Evolutionary conservation across 2,113 vertebrate species (phyloP).

Genomic region (Pongo abelii): DNA sequence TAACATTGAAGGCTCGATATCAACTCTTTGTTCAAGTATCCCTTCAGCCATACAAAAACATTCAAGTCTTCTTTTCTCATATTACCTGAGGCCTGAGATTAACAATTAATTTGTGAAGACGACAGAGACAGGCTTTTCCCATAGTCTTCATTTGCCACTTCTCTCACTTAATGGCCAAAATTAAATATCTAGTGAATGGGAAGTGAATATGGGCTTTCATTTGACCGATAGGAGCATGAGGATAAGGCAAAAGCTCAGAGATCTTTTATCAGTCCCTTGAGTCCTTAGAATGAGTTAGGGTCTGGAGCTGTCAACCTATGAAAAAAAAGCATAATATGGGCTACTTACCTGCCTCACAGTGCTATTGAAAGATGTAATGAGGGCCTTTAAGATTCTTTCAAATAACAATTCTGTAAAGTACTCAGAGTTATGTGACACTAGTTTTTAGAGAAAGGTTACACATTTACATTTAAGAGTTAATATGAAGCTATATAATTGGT

Average conservation of each 20-base stretch:
- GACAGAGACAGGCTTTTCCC: neutral
- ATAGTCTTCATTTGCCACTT: neutral
- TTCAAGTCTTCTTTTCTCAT: neutral
- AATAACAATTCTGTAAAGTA: conserved; percentile 44
- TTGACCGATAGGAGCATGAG: neutral
- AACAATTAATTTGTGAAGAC: neutral
- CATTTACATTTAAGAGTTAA: conserved; percentile 67
- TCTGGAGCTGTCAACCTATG: neutral
- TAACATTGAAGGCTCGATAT: neutral
- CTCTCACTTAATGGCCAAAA: neutral
- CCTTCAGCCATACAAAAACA: neutral
- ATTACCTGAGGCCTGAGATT: neutral
- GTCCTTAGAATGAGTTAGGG: neutral
- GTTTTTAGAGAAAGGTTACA: conserved; percentile 42
- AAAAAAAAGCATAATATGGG: neutral
- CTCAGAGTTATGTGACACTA: conserved; percentile 5
- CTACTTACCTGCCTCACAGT: neutral
- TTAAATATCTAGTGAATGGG: neutral
- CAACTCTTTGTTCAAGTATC: neutral
- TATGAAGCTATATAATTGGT: conserved; percentile 55
- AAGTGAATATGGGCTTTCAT: neutral
- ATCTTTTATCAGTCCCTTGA: neutral
- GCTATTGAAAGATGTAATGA: conserved; percentile 13
- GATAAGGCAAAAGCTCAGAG: neutral
- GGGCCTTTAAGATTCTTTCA: neutral